phyloP scores from a whole-genome alignment of 92 coral and sea anemone species.

The Phenganax stokvisi region DNA sequence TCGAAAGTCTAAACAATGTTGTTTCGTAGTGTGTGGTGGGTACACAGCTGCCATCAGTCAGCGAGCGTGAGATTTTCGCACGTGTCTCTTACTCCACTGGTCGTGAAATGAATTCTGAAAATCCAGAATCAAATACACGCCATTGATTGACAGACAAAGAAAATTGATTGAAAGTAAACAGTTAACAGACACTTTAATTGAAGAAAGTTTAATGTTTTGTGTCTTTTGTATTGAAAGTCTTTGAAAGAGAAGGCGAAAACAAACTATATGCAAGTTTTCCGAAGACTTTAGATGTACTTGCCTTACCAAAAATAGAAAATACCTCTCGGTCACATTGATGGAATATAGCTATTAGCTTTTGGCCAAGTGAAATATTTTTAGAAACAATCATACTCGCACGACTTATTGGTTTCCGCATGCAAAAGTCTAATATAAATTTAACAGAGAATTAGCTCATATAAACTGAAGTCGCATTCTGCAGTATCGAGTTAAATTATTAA shows the following conservation, averaged over 20 bases:
- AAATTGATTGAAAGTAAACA: slow-evolving; percentile 26
- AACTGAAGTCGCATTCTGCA: background rate
- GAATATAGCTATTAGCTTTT: background rate
- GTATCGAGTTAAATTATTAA: background rate
- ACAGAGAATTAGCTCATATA: background rate
- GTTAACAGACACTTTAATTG: slow-evolving; percentile 32
- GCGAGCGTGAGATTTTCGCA: slow-evolving; percentile 38
- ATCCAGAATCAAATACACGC: background rate
- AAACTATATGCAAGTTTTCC: too few relatives aligned
- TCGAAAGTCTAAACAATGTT: background rate
- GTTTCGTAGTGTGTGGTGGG: slow-evolving; percentile 8
- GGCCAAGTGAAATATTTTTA: background rate
- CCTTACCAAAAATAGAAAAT: slow-evolving; percentile 16
- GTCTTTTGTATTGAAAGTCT: background rate
- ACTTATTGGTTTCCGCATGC: too few relatives aligned
- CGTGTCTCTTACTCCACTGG: slow-evolving; percentile 8
- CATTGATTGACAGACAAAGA: slow-evolving; percentile 19
- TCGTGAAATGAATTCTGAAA: slow-evolving; percentile 9
- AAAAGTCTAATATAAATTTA: too few relatives aligned
- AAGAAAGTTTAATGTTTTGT: background rate
- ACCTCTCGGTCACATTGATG: background rate
- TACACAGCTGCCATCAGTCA: slow-evolving; percentile 23
- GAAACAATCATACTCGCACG: too few relatives aligned
- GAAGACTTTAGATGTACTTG: background rate
- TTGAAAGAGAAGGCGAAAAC: too few relatives aligned